Conservation (phyloP, 2,888 invertebrate species). For the Acronicta aceris region DNA sequence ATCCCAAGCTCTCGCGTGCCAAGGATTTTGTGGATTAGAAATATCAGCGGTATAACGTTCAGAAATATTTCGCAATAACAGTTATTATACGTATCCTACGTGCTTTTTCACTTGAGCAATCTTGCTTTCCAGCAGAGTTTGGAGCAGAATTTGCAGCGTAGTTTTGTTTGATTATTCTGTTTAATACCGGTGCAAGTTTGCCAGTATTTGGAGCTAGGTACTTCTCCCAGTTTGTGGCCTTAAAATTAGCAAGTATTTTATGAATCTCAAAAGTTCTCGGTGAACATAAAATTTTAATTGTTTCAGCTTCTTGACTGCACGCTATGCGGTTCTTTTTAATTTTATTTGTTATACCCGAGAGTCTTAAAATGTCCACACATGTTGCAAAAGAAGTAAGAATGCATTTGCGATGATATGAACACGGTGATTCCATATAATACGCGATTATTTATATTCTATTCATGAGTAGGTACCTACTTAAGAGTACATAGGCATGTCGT, state of each 20-base stretch:
- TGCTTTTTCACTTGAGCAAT: conserved; percentile 57
- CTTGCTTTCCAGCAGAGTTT: conserved; percentile 37
- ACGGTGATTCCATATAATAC: no score
- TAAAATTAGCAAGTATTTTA: conserved; percentile 31
- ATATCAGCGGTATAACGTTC: conserved; percentile 65
- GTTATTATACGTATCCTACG: conserved; percentile 58
- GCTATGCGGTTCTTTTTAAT: conserved; percentile 24
- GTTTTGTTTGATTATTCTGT: conserved; percentile 48
- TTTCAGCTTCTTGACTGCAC: conserved; percentile 12
- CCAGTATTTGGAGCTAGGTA: conserved; percentile 30
- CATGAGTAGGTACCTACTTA: no score
- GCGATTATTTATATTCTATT: no score
- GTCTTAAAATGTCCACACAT: no score
- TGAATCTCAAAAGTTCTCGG: conserved; percentile 21
- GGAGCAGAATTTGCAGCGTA: conserved; percentile 29
- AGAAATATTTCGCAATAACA: conserved; percentile 64
- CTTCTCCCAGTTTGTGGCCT: conserved; percentile 27
- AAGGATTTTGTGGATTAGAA: conserved; percentile 79
- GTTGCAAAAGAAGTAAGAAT: no score
- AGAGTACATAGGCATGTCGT: no score
- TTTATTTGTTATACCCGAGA: background rate
- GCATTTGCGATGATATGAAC: no score
- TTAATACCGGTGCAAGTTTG: conserved; percentile 42
- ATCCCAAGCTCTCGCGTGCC: conserved; percentile 74
- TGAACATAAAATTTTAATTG: conserved; percentile 30